Percentiles rank a stretch among this genome's conserved stretches.
Evolutionary conservation across 2,888 invertebrate genomes (phyloP).

Genomic region (Coenonympha arcania): DNA sequence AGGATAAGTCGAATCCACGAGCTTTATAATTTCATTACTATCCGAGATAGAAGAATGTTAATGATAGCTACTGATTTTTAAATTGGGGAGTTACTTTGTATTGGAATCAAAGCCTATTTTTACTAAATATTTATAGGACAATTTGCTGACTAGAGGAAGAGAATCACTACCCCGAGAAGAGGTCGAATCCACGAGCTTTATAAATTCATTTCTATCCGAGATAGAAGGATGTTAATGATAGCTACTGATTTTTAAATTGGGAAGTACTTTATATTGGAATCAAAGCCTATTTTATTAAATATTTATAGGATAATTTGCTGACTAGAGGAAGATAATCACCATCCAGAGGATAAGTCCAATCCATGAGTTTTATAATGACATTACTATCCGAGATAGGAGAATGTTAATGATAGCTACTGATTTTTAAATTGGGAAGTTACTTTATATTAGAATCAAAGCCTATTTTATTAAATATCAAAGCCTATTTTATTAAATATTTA

Average conservation of each 20-base stretch:
- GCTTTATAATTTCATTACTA: conserved; percentile 10
- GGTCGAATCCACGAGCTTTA: not conserved
- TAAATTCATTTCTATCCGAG: conserved; percentile 7
- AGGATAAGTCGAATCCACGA: conserved; percentile 6
- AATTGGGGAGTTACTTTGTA: too few species aligned
- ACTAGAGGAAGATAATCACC: too few species aligned
- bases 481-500: too few species aligned
- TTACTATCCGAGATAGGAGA: conserved; percentile 4
- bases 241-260: conserved; percentile 5
- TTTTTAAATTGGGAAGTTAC: too few species aligned
- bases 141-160: too few species aligned
- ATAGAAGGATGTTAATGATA: not conserved
- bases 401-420: conserved; percentile 1
- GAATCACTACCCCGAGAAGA: conserved; percentile 27
- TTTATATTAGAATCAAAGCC: too few species aligned
- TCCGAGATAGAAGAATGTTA: not conserved
- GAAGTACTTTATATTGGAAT: too few species aligned
- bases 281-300: too few species aligned
- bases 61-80: conserved; percentile 1
- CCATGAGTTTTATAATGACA: conserved; percentile 4
- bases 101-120: too few species aligned
- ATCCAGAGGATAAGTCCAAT: conserved; percentile 22
- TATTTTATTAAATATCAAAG: too few species aligned
- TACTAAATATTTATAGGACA: too few species aligned
- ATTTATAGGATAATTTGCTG: too few species aligned